Base-by-base conservation (phyloP, 2,888 invertebrate species). In the Netelia melanura region DNA sequence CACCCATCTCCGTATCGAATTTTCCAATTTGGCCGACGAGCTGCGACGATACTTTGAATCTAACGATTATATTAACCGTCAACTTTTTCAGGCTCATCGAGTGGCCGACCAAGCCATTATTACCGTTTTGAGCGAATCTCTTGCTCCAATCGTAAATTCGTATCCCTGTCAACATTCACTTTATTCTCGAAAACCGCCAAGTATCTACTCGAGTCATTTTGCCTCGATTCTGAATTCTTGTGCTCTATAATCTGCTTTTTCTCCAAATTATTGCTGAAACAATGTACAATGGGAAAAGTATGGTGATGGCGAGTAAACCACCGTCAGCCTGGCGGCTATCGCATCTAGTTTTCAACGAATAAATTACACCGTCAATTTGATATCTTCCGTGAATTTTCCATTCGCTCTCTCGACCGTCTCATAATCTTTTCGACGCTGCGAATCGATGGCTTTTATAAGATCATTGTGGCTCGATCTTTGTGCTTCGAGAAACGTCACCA, bases 91-190 rank as follows among this genome's bases (percentile, higher is more conserved):
- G 38, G 6, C 5, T 0, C 38, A 38, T 6, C 38, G 38, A 38
- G 38, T 8, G 6, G 0, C 38, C 5, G 8, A 38, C 38, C 38
- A 38, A 38, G 38, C 5, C 38, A 38, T 6, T 5, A 23, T 68
- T 78, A 87, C 86, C 86, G 76, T 79, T 84, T 87, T 17, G 80
- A 82, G 21, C 74, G 81, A 64, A 86, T 82, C 52, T 87, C 86
- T 21, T 82, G 70, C 54, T 84, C 86, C 44, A 83, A n/a, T 17
- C 68, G 64, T 17, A 70, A 54, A 81, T 83, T 83, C 21, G 78
- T 65, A 11, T 68, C 82, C 38, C 74, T 44, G 0, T 82, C 38
- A 83, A 61, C 82, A 0, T 68, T 61, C 6, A 82, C 48, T 85
- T 78, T 82, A 67, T 82, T 86, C 21, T 44, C 74, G 1, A 83